Percentiles rank a stretch among this genome's conserved stretches.
These are phyloP conservation scores for Coregonus clupeaformis DNA, from an alignment of 2,113 vertebrate species.

Conservation along the genomic window DNA sequence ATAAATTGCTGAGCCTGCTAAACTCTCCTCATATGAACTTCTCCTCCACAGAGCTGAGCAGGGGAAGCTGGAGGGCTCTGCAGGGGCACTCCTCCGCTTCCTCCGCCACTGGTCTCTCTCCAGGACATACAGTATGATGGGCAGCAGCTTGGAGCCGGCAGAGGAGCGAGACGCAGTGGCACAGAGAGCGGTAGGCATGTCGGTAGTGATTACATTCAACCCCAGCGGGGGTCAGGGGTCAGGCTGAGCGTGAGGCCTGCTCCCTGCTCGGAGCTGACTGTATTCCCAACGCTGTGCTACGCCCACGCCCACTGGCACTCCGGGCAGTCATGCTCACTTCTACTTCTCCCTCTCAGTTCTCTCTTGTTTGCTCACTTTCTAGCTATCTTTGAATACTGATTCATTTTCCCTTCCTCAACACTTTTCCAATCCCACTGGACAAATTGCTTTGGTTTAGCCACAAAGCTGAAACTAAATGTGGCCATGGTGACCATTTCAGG, in stretches of 20 bases:
- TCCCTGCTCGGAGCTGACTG: constrained; percentile 26
- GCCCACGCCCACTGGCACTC: constrained; percentile 11
- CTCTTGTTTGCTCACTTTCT: constrained; percentile 2
- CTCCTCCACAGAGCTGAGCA: constrained; percentile 20
- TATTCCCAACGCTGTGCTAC: constrained; percentile 22
- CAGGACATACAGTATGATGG: constrained; percentile 34
- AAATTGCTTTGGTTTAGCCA: too few relatives aligned
- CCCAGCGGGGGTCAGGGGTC: constrained; percentile 52
- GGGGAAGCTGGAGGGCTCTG: constrained; percentile 28
- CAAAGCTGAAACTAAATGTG: too few relatives aligned
- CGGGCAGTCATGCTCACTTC: constrained; percentile 8
- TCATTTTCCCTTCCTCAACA: constrained; percentile 7
- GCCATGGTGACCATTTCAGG: too few relatives aligned
- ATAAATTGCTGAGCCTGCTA: constrained; percentile 9
- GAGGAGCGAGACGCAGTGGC: constrained; percentile 27
- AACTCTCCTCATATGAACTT: constrained; percentile 13
- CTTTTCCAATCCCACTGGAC: too few relatives aligned
- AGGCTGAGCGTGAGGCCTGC: constrained; percentile 22
- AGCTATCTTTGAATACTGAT: constrained; percentile 11
- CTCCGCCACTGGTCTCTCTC: constrained; percentile 35
- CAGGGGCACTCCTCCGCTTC: constrained; percentile 34
- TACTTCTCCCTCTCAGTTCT: constrained; percentile 3
- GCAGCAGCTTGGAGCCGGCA: constrained; percentile 45
- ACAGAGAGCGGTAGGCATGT: constrained; percentile 51
- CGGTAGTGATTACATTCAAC: constrained; percentile 52